These are phyloP conservation scores for Chrysina gloriosa DNA, from an alignment of 2,888 invertebrate genomes.

Conservation along the genomic window DNA sequence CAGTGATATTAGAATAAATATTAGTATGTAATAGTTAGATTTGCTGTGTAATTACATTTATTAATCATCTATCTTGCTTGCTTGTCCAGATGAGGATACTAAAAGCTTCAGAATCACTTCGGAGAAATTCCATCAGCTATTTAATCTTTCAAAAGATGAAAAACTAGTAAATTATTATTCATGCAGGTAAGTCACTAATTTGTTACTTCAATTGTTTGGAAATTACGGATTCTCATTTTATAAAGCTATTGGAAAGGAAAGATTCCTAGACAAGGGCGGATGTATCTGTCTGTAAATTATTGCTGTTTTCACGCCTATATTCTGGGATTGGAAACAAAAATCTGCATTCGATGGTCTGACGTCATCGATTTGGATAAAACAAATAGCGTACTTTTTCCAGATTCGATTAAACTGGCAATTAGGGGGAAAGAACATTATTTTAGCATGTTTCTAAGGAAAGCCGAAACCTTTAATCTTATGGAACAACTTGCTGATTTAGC, in stretches of 20 bases:
- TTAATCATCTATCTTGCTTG: too few relatives aligned
- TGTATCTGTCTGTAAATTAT: conserved; percentile 96
- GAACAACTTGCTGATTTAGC: conserved; percentile 96
- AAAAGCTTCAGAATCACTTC: conserved; percentile 80
- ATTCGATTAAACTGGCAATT: conserved; percentile 87
- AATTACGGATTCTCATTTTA: conserved; percentile 15
- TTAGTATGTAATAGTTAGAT: too few relatives aligned
- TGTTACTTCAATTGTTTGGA: not conserved
- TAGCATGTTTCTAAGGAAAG: conserved; percentile 89
- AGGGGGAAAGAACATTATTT: conserved; percentile 90
- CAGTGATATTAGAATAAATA: too few relatives aligned
- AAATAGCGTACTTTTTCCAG: conserved; percentile 83
- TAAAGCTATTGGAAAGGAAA: conserved; percentile 91
- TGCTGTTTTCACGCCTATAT: conserved; percentile 96
- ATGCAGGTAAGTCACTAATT: conserved; percentile 77
- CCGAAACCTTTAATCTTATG: conserved; percentile 91
- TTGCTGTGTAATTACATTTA: too few relatives aligned
- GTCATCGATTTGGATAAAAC: conserved; percentile 84
- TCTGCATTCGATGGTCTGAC: conserved; percentile 91
- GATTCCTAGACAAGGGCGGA: conserved; percentile 95
- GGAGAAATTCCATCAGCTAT: conserved; percentile 87
- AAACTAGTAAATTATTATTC: conserved; percentile 95
- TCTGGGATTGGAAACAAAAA: conserved; percentile 88
- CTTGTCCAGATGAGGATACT: conserved; percentile 91
- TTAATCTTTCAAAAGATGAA: conserved; percentile 92